These are phyloP conservation scores for Caerostris darwini DNA, from an alignment of 1,140 invertebrate species.

Conservation along the genomic window DNA sequence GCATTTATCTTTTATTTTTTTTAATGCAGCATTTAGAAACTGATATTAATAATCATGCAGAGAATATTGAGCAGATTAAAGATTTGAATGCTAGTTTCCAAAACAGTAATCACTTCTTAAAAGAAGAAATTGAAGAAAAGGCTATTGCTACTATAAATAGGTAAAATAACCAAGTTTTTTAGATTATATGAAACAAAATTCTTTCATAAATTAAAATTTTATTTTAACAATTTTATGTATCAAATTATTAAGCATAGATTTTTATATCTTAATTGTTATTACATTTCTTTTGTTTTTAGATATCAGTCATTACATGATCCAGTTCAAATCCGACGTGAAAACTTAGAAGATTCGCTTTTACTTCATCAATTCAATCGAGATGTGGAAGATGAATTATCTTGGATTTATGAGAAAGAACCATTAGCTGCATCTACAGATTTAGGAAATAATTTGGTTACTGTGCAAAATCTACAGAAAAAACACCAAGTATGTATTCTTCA, in stretches of 20 bases:
- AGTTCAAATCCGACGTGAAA: conserved; percentile 93
- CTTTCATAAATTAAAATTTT: no score
- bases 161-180: conserved; percentile 79
- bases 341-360: conserved; percentile 92
- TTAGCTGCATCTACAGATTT: conserved; percentile 90
- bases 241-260: no score
- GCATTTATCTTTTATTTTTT: neutral
- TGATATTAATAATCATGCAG: conserved; percentile 89
- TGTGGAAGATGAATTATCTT: conserved; percentile 92
- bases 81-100: conserved; percentile 89
- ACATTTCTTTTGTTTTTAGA: conserved; percentile 80
- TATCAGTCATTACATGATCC: conserved; percentile 94
- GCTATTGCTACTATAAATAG: conserved; percentile 87
- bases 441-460: conserved; percentile 91
- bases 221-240: no score
- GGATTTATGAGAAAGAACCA: conserved; percentile 92
- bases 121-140: conserved; percentile 89
- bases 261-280: neutral
- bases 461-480: conserved; percentile 98
- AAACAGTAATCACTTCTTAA: conserved; percentile 91
- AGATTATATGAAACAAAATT: neutral
- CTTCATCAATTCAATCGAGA: conserved; percentile 93
- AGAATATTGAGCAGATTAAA: conserved; percentile 89
- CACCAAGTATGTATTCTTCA: conserved; percentile 84
- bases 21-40: conserved; percentile 87